Conservation (phyloP, 1,140 invertebrate genomes). For the Lanistes nyassanus region DNA sequence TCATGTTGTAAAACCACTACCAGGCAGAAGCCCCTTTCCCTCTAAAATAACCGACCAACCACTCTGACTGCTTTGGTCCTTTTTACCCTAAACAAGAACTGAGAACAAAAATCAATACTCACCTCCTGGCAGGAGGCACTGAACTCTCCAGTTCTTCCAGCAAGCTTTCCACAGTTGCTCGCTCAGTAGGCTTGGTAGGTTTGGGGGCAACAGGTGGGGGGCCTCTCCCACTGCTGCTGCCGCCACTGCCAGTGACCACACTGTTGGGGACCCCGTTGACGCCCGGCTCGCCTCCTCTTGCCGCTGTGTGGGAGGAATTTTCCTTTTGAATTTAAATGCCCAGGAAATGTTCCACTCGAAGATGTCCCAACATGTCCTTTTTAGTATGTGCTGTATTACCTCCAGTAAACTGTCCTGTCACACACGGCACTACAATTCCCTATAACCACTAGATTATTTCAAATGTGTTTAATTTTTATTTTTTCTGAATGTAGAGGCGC, state of each 20-base stretch:
- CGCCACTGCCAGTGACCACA: constrained; percentile 22
- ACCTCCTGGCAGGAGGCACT: constrained; percentile 47
- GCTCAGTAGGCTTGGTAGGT: constrained; percentile 38
- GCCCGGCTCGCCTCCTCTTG: background rate
- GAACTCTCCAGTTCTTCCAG: constrained; percentile 79
- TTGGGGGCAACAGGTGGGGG: constrained; percentile 59
- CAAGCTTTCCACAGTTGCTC: constrained; percentile 82
- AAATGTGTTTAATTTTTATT: too few relatives aligned
- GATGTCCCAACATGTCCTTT: constrained; percentile 7
- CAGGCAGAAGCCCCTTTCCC: too few relatives aligned
- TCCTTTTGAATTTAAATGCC: background rate
- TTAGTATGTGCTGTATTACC: background rate
- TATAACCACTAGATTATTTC: too few relatives aligned
- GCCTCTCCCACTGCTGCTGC: constrained; percentile 22
- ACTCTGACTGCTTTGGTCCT: too few relatives aligned
- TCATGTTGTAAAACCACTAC: too few relatives aligned
- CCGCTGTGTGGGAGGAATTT: background rate
- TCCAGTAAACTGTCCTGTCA: background rate
- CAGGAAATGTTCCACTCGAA: background rate
- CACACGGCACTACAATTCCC: too few relatives aligned
- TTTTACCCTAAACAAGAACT: too few relatives aligned
- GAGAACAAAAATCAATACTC: background rate
- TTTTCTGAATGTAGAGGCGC: too few relatives aligned
- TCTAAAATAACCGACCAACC: too few relatives aligned
- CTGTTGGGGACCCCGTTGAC: constrained; percentile 27